phyloP scores from a whole-genome alignment of 2,797 vertebrate genomes.

The Neopelma chrysocephalum region DNA sequence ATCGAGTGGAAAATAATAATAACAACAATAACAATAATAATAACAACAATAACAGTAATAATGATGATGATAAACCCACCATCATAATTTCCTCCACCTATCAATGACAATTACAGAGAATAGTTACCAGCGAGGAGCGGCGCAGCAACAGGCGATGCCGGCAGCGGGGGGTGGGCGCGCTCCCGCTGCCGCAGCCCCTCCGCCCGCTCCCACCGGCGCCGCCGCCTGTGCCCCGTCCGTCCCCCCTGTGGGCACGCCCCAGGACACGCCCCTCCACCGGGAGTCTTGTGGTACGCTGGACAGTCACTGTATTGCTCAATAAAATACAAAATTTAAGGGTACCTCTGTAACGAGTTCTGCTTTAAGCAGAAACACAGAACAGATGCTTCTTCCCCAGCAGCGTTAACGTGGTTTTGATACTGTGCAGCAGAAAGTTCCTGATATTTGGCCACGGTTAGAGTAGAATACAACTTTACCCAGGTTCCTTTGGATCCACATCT shows the following conservation, averaged over 20 bases:
- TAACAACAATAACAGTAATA: too few relatives aligned
- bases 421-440: background rate
- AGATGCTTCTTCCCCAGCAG: background rate
- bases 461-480: background rate
- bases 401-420: background rate
- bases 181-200: background rate
- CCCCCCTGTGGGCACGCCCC: background rate
- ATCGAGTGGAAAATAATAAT: background rate
- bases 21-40: background rate
- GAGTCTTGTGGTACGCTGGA: accelerated
- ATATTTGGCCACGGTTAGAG: background rate
- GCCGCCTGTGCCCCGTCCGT: background rate
- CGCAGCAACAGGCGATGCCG: slow-evolving; percentile 18
- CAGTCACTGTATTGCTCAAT: accelerated
- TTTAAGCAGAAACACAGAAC: background rate
- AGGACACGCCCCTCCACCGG: background rate
- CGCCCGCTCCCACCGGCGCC: background rate
- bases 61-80: background rate
- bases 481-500: background rate
- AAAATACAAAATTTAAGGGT: accelerated
- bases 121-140: slow-evolving; percentile 4
- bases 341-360: background rate
- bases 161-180: background rate
- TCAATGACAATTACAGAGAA: background rate
- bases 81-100: background rate